phyloP scores from a whole-genome alignment of 2,888 invertebrate species.

The Pantelozetes paolii region DNA sequence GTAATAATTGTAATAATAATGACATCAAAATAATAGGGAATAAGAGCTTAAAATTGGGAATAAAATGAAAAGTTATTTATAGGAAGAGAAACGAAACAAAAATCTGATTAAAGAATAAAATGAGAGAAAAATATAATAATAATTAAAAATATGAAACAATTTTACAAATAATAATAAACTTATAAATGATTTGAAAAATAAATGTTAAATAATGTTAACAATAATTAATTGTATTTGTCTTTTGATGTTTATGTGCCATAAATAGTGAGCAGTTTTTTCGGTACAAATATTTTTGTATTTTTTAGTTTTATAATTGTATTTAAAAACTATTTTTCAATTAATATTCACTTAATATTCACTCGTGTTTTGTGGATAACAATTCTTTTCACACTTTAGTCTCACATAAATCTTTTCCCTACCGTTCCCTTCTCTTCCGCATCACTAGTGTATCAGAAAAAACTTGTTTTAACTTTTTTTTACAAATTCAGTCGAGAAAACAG shows the following conservation, averaged over 20 bases:
- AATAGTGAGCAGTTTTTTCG: conserved; percentile 17
- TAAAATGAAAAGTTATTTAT: conserved; percentile 19
- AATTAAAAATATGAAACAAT: conserved; percentile 17
- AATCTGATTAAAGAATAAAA: not conserved
- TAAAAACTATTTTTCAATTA: too few species aligned
- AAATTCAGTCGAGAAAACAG: too few species aligned
- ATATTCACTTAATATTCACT: too few species aligned
- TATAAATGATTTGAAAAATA: not conserved
- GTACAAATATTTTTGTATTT: not conserved
- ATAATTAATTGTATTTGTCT: not conserved
- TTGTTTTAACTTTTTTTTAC: too few species aligned
- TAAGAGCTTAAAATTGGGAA: conserved; percentile 6
- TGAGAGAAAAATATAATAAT: not conserved
- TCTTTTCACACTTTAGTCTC: too few species aligned
- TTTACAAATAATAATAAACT: conserved; percentile 12
- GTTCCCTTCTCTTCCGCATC: not conserved
- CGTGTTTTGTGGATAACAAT: too few species aligned
- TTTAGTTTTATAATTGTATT: too few species aligned
- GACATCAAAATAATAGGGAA: conserved; percentile 2
- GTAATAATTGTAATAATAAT: conserved; percentile 32
- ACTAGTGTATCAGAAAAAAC: not conserved
- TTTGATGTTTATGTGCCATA: conserved; percentile 25
- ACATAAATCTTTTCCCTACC: too few species aligned
- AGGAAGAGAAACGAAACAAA: not conserved
- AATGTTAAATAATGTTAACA: not conserved